Evolutionary conservation across 2,113 vertebrate species (phyloP).

Genomic region (Ceyx melanurus): DNA sequence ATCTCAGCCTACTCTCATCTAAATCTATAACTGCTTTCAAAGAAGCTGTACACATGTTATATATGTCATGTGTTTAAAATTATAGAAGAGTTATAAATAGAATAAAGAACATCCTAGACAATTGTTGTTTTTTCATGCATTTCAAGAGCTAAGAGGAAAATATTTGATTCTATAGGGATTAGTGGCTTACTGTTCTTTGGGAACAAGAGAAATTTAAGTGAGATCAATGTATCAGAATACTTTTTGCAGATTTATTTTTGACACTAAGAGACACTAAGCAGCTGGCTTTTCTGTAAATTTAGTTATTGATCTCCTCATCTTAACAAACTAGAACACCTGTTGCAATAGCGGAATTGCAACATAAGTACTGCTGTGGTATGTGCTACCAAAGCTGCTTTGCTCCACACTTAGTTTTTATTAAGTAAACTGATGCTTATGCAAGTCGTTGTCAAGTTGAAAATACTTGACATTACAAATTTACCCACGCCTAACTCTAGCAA

Average conservation of each 20-base stretch:
- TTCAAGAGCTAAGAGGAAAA: not conserved
- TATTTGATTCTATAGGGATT: not conserved
- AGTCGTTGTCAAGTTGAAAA: not conserved
- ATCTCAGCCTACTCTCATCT: not conserved
- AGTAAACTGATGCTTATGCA: not conserved
- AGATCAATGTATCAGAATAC: not conserved
- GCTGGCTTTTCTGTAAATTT: not conserved
- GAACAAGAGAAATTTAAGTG: not conserved
- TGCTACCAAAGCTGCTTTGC: not conserved
- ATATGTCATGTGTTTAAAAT: not conserved
- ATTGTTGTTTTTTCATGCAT: not conserved
- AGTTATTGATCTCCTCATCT: not conserved
- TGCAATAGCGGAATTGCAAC: conserved; percentile 21
- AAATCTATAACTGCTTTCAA: not conserved
- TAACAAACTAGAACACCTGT: conserved; percentile 19
- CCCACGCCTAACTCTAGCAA: not conserved
- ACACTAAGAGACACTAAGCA: not conserved
- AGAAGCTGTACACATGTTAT: not conserved
- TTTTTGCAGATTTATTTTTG: not conserved
- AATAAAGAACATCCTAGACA: not conserved
- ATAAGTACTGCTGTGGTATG: not conserved
- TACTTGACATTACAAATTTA: not conserved
- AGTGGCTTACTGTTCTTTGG: not conserved
- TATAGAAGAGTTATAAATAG: not conserved
- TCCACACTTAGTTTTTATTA: not conserved